These are phyloP conservation scores for Tineola bisselliella DNA, from an alignment of 2,888 invertebrate genomes.

Conservation along the genomic window DNA sequence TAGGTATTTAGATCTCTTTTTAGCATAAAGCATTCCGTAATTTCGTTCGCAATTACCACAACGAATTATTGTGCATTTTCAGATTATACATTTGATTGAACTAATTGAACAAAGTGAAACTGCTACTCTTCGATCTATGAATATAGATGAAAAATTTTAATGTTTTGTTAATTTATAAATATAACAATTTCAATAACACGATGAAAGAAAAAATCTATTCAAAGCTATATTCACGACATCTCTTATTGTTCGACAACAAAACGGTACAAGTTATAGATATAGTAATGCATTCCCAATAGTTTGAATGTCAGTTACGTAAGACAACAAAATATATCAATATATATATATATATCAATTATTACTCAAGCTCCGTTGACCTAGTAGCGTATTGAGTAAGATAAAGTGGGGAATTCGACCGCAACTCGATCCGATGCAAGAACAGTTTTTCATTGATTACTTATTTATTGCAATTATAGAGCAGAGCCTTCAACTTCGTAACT, in stretches of 20 bases:
- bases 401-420: constrained; percentile 1
- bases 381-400: constrained; percentile 8
- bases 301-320: constrained; percentile 12
- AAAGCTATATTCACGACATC: neutral
- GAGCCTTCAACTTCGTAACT: too few relatives aligned
- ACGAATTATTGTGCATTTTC: neutral
- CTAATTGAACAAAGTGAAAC: too few relatives aligned
- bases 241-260: neutral
- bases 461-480: neutral
- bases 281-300: neutral
- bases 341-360: constrained; percentile 8
- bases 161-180: too few relatives aligned
- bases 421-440: neutral
- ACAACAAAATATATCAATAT: constrained; percentile 10
- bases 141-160: too few relatives aligned
- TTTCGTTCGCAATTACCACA: too few relatives aligned
- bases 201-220: neutral
- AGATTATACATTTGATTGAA: too few relatives aligned
- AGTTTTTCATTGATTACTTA: constrained; percentile 1
- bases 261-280: constrained; percentile 6
- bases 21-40: too few relatives aligned
- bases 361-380: constrained; percentile 12
- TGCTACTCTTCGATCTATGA: too few relatives aligned
- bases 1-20: too few relatives aligned
- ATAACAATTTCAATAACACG: neutral